Conservation (phyloP, 2,888 invertebrate species). For the Lottia gigantea region DNA sequence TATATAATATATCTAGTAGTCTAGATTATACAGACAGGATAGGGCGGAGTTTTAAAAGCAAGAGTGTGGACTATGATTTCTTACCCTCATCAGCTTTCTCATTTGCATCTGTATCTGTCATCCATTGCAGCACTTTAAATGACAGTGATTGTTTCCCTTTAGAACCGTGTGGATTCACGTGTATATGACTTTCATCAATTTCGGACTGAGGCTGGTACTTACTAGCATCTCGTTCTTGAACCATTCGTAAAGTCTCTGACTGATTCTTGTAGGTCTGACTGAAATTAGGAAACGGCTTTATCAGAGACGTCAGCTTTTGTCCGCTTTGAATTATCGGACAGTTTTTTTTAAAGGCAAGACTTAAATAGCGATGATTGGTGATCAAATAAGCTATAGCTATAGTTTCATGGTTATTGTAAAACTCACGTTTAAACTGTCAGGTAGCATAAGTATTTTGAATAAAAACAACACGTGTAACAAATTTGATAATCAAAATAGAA, state of each 20-base stretch:
- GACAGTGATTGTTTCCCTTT: conserved; percentile 53
- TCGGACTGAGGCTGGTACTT: conserved; percentile 36
- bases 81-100: too few species aligned
- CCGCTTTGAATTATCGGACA: background rate
- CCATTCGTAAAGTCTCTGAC: conserved; percentile 59
- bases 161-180: conserved; percentile 32
- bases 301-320: background rate
- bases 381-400: too few species aligned
- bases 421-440: too few species aligned
- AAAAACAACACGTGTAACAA: too few species aligned
- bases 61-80: too few species aligned
- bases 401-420: too few species aligned
- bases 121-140: conserved; percentile 57
- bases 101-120: conserved; percentile 50
- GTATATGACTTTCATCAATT: conserved; percentile 31
- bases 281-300: conserved; percentile 10
- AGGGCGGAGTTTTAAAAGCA: too few species aligned
- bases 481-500: background rate
- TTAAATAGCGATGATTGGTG: too few species aligned
- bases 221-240: conserved; percentile 59
- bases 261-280: conserved; percentile 35
- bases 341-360: background rate
- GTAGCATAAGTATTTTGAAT: too few species aligned
- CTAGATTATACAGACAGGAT: too few species aligned
- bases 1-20: too few species aligned